phyloP scores from a whole-genome alignment of 2,888 invertebrate species.

The Caenorhabditis sp. region DNA sequence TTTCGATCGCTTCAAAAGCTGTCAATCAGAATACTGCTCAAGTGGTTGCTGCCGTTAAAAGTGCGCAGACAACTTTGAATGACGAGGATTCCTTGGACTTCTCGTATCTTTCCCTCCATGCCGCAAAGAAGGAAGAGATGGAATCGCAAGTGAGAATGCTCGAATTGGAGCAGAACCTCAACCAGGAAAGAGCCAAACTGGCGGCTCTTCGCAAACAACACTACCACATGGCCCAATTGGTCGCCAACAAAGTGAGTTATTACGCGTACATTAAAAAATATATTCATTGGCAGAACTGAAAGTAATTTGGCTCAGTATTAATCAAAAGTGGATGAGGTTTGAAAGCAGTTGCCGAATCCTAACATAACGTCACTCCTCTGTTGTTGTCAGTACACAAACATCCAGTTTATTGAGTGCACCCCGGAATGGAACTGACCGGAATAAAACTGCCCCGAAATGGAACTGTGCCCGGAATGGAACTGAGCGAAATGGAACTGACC shows the following conservation, averaged over 20 bases:
- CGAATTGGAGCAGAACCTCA: constrained; percentile 91
- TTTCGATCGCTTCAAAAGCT: constrained; percentile 89
- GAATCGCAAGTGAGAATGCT: constrained; percentile 93
- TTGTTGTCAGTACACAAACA: too few species aligned
- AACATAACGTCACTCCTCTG: too few species aligned
- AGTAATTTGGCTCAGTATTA: too few species aligned
- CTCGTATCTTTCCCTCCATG: constrained; percentile 90
- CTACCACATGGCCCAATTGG: constrained; percentile 84
- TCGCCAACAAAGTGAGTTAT: constrained; percentile 61
- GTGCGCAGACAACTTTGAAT: constrained; percentile 89
- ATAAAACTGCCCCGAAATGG: too few species aligned
- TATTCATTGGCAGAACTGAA: too few species aligned
- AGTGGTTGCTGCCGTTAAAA: constrained; percentile 94
- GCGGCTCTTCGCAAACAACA: constrained; percentile 91
- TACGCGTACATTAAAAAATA: too few species aligned
- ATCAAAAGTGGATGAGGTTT: too few species aligned
- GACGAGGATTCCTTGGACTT: constrained; percentile 92
- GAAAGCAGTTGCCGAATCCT: too few species aligned
- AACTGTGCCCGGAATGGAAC: too few species aligned
- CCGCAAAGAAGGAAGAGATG: constrained; percentile 96
- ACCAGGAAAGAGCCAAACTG: constrained; percentile 89
- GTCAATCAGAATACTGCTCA: constrained; percentile 93
- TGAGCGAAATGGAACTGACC: too few species aligned
- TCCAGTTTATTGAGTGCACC: too few species aligned
- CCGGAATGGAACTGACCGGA: too few species aligned